Conservation (phyloP, 1,140 invertebrate genomes). For the Metaphire vulgaris region DNA sequence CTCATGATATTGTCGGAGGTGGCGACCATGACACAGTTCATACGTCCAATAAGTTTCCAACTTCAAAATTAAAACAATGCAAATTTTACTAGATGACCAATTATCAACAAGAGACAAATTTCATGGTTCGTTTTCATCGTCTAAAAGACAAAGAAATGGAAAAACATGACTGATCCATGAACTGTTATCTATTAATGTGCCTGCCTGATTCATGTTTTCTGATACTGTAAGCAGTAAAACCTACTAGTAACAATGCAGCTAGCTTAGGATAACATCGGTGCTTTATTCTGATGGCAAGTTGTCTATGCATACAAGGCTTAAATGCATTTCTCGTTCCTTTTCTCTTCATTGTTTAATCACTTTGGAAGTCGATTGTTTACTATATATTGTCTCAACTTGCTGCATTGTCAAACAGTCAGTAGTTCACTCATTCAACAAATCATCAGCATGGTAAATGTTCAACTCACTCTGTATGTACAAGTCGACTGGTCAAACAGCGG, state of each 20-base stretch:
- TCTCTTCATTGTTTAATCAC: no score
- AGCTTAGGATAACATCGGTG: no score
- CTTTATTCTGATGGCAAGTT: no score
- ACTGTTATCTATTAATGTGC: not conserved
- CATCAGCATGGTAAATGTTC: not conserved
- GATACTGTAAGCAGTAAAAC: no score
- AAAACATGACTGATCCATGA: not conserved
- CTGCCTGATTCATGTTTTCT: no score
- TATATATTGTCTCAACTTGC: not conserved
- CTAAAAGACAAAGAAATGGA: not conserved
- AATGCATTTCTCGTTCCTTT: not conserved
- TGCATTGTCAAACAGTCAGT: not conserved
- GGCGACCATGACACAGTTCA: slow-evolving; percentile 86
- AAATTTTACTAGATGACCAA: slow-evolving; percentile 5
- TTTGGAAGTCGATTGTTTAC: not conserved
- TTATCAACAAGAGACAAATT: not conserved
- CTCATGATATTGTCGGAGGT: slow-evolving; percentile 89
- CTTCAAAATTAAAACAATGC: slow-evolving; percentile 48
- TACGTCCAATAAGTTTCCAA: slow-evolving; percentile 95
- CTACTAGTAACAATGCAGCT: not conserved
- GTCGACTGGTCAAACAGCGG: slow-evolving; percentile 65
- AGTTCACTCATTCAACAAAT: not conserved
- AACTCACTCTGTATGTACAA: slow-evolving; percentile 70
- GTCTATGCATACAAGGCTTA: not conserved
- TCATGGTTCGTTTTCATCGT: slow-evolving; percentile 15